A percentile compares a stretch with the other conserved stretches of the same genome.
Conservation (phyloP, 1,140 invertebrate genomes). For the Macrobrachium rosenbergii region DNA sequence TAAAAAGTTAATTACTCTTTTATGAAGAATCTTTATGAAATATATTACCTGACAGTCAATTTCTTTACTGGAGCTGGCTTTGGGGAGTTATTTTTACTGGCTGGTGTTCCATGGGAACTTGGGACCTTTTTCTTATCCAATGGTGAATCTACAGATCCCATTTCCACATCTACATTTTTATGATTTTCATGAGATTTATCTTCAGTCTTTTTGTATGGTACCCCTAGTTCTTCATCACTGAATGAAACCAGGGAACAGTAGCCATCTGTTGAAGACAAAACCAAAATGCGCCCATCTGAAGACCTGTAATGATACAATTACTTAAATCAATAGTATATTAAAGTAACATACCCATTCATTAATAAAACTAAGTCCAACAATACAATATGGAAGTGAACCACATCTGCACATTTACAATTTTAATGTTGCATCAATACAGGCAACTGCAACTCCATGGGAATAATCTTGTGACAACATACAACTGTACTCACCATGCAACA, state of each 20-base stretch:
- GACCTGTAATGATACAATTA: slow-evolving; percentile 75
- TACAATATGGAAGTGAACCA: background rate
- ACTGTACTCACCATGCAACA: slow-evolving; percentile 82
- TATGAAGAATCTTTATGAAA: too few relatives aligned
- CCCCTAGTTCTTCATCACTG: slow-evolving; percentile 84
- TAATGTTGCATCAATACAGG: too few relatives aligned
- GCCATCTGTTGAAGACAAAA: slow-evolving; percentile 94
- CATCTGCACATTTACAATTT: background rate
- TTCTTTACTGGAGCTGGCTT: too few relatives aligned
- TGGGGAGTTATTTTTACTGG: too few relatives aligned
- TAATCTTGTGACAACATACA: too few relatives aligned
- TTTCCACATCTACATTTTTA: background rate
- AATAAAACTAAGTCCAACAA: background rate
- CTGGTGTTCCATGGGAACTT: too few relatives aligned
- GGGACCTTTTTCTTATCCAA: too few relatives aligned
- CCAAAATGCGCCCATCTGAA: slow-evolving; percentile 82
- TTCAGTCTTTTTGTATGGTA: slow-evolving; percentile 72
- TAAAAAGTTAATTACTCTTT: too few relatives aligned
- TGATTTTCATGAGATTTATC: background rate
- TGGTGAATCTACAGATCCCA: too few relatives aligned
- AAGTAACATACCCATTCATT: background rate
- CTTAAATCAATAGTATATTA: background rate
- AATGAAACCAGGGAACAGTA: slow-evolving; percentile 94
- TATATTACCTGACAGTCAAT: too few relatives aligned
- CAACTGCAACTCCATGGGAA: too few relatives aligned